A percentile compares a stretch with the other conserved stretches of the same genome.
Conservation (phyloP, 2,797 vertebrate genomes). For the Hipposideros larvatus region DNA sequence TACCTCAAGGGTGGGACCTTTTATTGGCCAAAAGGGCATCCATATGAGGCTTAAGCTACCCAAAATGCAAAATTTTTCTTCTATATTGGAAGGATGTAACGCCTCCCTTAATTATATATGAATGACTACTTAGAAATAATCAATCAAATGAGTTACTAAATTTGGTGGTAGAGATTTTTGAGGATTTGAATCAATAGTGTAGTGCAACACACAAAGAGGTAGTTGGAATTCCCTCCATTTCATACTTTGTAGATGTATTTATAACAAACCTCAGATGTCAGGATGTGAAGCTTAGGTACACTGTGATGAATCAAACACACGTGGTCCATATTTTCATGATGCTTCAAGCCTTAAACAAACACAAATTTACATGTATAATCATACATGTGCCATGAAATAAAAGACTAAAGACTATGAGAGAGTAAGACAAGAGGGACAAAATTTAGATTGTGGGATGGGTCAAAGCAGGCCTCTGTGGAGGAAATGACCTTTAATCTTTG, state of each 20-base stretch:
- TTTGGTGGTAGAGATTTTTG: not conserved
- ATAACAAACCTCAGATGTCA: not conserved
- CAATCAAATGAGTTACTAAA: not conserved
- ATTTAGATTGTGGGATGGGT: not conserved
- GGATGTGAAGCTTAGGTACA: not conserved
- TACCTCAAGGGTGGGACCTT: conserved; percentile 10
- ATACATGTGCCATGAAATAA: not conserved
- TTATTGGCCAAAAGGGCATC: not conserved
- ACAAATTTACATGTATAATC: not conserved
- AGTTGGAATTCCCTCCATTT: not conserved
- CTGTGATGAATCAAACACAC: not conserved
- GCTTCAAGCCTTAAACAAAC: not conserved
- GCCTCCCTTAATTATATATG: not conserved
- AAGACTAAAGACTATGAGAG: not conserved
- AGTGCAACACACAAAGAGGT: not conserved
- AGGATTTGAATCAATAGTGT: not conserved
- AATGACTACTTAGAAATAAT: not conserved
- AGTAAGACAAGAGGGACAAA: not conserved
- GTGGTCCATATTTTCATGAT: not conserved
- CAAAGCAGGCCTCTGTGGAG: not conserved
- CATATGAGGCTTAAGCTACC: not conserved
- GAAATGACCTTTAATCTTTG: conserved; percentile 2
- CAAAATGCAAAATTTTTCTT: conserved; percentile 26
- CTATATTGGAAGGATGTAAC: not conserved
- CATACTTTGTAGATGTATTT: not conserved